Conservation (phyloP, 1,140 invertebrate genomes). For the Aphis gossypii region DNA sequence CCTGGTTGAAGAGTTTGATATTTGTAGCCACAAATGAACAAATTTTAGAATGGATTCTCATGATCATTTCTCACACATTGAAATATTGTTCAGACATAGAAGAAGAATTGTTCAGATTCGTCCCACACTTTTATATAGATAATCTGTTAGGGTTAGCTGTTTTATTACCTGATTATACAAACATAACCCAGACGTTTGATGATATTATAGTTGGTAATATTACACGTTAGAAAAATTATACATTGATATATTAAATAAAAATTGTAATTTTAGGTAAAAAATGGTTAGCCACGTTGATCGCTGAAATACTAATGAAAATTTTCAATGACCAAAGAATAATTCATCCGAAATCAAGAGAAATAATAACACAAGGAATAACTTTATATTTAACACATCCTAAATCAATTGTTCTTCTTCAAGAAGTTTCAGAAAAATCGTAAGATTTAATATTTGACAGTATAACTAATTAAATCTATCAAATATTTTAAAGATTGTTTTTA, state of each 20-base stretch:
- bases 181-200: background rate
- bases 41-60: constrained; percentile 30
- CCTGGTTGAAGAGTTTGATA: constrained; percentile 34
- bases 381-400: constrained; percentile 27
- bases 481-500: background rate
- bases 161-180: constrained; percentile 1
- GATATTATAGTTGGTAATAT: constrained; percentile 26
- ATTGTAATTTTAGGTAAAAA: constrained; percentile 1
- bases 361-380: constrained; percentile 16
- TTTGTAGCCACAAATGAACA: background rate
- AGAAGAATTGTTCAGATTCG: constrained; percentile 23
- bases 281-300: constrained; percentile 20
- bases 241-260: background rate
- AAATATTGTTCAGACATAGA: constrained; percentile 22
- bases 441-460: background rate
- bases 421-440: background rate
- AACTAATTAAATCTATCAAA: background rate
- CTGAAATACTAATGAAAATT: background rate
- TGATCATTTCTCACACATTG: background rate
- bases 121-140: constrained; percentile 28
- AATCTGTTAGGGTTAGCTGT: background rate
- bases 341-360: constrained; percentile 32
- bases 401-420: background rate
- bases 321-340: constrained; percentile 25
- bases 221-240: background rate